phyloP scores from a whole-genome alignment of 2,888 invertebrate genomes.

The Hoplodrina ambigua region DNA sequence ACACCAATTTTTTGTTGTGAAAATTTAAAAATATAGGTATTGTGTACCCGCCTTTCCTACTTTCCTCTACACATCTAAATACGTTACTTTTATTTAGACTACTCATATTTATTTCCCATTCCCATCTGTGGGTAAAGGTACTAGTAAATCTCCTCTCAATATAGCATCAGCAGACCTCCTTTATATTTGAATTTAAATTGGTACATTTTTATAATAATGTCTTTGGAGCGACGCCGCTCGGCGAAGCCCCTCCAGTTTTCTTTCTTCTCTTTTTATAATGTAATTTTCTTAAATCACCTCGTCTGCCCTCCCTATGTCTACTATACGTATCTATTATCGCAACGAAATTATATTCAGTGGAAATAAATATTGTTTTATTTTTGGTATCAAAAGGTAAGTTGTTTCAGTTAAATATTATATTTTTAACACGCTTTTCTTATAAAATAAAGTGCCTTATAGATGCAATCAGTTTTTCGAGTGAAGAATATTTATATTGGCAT shows the following conservation, averaged over 20 bases:
- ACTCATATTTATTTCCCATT: slow-evolving; percentile 16
- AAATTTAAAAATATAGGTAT: no score
- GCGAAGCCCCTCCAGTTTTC: slow-evolving; percentile 74
- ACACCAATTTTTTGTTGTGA: no score
- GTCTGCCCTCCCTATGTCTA: slow-evolving; percentile 72
- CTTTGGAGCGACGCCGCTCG: slow-evolving; percentile 79
- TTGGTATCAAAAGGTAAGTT: slow-evolving; percentile 1
- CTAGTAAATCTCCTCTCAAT: slow-evolving; percentile 67
- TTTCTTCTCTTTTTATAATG: slow-evolving; percentile 86
- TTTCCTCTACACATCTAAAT: no score
- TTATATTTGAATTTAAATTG: slow-evolving; percentile 88
- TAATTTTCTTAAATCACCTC: slow-evolving; percentile 89
- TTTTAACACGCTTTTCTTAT: neutral
- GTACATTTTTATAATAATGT: slow-evolving; percentile 86
- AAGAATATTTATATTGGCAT: slow-evolving; percentile 1
- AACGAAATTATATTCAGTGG: slow-evolving; percentile 58
- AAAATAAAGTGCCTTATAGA: neutral
- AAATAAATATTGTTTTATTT: slow-evolving; percentile 35
- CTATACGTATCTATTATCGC: slow-evolving; percentile 65
- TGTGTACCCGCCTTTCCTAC: no score
- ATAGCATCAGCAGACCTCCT: slow-evolving; percentile 69
- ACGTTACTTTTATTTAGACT: no score
- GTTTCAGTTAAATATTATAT: slow-evolving; percentile 1
- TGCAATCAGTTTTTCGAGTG: neutral
- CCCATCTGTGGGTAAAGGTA: slow-evolving; percentile 26